Evolutionary conservation across 1,140 invertebrate genomes (phyloP).

Genomic region (Neodiprion virginianus): DNA sequence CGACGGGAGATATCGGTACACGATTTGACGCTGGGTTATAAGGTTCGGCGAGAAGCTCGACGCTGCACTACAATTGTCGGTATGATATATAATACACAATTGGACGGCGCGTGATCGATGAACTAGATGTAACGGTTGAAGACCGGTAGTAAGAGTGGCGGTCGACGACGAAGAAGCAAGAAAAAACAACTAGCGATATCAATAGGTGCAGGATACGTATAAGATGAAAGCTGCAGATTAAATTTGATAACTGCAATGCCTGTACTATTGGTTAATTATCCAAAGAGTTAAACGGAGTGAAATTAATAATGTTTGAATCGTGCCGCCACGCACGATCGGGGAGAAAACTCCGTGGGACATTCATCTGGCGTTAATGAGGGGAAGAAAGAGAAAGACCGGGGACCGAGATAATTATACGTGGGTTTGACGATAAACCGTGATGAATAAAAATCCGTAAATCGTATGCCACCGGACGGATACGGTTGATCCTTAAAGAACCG

Average conservation of each 20-base stretch:
- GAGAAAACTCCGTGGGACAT: neutral
- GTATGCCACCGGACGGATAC: too few relatives aligned
- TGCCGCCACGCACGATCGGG: neutral
- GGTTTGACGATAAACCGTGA: too few relatives aligned
- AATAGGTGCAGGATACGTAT: neutral
- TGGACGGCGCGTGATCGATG: neutral
- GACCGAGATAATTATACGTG: too few relatives aligned
- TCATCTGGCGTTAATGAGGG: neutral
- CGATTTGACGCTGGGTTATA: neutral
- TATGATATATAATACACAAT: too few relatives aligned
- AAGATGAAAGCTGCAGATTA: neutral
- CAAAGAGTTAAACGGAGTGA: neutral
- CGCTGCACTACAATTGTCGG: neutral
- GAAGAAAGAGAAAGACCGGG: too few relatives aligned
- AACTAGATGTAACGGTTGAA: neutral
- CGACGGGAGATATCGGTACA: neutral
- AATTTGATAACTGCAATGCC: neutral
- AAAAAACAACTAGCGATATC: neutral
- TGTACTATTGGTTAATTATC: neutral
- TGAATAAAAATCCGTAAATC: too few relatives aligned
- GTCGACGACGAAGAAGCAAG: neutral
- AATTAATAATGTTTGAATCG: neutral
- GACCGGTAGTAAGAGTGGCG: conserved; percentile 1
- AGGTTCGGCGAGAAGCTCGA: neutral
- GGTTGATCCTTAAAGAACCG: too few relatives aligned